Evolutionary conservation across 2,797 vertebrate species (phyloP).

Genomic region (Poeciliopsis infans): DNA sequence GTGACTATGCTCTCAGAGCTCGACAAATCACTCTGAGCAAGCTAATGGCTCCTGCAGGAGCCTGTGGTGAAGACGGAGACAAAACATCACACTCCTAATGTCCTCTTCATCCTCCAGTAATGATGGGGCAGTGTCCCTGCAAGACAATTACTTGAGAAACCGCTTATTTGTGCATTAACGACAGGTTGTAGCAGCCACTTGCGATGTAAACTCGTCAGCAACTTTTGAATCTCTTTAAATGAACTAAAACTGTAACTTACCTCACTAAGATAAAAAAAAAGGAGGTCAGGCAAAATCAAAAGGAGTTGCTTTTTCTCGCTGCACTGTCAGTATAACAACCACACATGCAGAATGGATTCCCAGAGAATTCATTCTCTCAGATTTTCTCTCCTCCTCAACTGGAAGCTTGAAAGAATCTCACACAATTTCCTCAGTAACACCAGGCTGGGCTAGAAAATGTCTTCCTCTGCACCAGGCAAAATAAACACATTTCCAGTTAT

Average conservation of each 20-base stretch:
- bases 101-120: slow-evolving; percentile 38
- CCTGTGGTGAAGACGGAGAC: slow-evolving; percentile 34
- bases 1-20: slow-evolving; percentile 49
- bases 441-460: background rate
- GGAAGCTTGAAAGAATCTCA: slow-evolving; percentile 6
- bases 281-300: slow-evolving; percentile 3
- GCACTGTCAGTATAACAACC: background rate
- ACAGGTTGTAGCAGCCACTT: slow-evolving; percentile 5
- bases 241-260: slow-evolving; percentile 45
- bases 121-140: slow-evolving; percentile 31
- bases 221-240: slow-evolving; percentile 37
- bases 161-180: slow-evolving; percentile 31
- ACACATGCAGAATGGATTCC: background rate
- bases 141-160: slow-evolving; percentile 26
- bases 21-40: slow-evolving; percentile 56
- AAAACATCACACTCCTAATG: slow-evolving; percentile 44
- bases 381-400: background rate
- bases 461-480: background rate
- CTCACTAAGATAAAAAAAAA: slow-evolving; percentile 29
- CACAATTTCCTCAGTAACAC: background rate
- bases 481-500: background rate
- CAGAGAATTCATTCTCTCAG: background rate
- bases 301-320: background rate
- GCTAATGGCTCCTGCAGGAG: slow-evolving; percentile 60
- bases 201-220: slow-evolving; percentile 38